Base-by-base conservation (phyloP, 2,113 vertebrate species). In the Haemorhous mexicanus region DNA sequence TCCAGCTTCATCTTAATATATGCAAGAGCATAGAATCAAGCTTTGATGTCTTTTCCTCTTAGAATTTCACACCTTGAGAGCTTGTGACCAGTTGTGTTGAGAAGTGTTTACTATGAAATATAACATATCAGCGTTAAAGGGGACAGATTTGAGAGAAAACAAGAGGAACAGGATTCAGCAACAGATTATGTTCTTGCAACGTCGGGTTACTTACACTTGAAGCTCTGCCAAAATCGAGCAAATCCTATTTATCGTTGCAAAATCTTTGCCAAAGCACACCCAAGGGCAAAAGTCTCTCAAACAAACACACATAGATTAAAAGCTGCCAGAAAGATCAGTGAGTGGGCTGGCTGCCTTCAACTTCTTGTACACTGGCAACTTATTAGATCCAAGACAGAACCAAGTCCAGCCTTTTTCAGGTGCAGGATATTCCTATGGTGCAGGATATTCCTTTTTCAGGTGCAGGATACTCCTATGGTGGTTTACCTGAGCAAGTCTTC, bases 201-300 rank as follows among this genome's bases (percentile, higher is more conserved):
- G 3, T n/a, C 0, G 0, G 59, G 82, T 83, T 86, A 76, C 87
- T 95, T 92, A 75, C 47, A 78, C 63, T 81, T 90, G 94, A 92
- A 88, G 68, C 66, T 93, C 77, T 58, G 94, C 96, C 96, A 95
- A 81, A 92, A 86, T 61, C 28, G 4, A 90, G 94, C 83, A 91
- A 90, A 95, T 93, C 85, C 83, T 89, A 84, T 84, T 97, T 86
- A 93, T 74, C 32, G 0, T 64, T 86, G 93, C 44, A 92, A 95
- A 91, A 96, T 68, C 90, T 95, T 81, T 92, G 91, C 91, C 89
- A 96, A 95, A 93, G 83, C 93, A 94, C 78, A 93, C 87, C 81
- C 87, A 68, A 89, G 76, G 88, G 79, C 89, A 92, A 79, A 95
- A 93, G 87, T 85, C 76, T 89, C 81, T 91, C 95, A 91, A 83